These are phyloP conservation scores for Morpho deidamia DNA, from an alignment of 2,888 invertebrate species.

Conservation along the genomic window DNA sequence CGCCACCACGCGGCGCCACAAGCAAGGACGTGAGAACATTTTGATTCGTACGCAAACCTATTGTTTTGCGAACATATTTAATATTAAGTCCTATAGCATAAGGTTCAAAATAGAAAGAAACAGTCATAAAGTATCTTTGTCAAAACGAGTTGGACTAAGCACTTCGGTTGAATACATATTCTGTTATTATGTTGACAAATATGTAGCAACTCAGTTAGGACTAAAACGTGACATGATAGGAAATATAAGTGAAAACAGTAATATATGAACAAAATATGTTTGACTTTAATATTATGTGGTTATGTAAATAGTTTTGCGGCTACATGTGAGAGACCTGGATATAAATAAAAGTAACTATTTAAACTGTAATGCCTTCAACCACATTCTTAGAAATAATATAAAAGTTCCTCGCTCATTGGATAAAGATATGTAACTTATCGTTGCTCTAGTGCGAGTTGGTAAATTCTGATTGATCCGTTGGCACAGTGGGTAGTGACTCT, in stretches of 20 bases:
- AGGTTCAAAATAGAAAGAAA: constrained; percentile 31
- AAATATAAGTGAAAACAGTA: constrained; percentile 33
- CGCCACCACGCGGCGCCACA: constrained; percentile 43
- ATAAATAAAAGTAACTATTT: too few relatives aligned
- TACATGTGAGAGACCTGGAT: too few relatives aligned
- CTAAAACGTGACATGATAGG: constrained; percentile 31
- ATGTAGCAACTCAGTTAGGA: constrained; percentile 53
- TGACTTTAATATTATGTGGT: too few relatives aligned
- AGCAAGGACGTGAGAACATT: constrained; percentile 50
- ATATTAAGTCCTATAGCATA: constrained; percentile 30
- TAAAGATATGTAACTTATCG: too few relatives aligned
- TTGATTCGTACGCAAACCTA: constrained; percentile 32
- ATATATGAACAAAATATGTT: constrained; percentile 26
- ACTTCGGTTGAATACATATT: constrained; percentile 64
- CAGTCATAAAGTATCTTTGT: constrained; percentile 12
- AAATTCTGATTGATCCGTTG: too few relatives aligned
- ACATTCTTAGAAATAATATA: too few relatives aligned
- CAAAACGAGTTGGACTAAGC: constrained; percentile 38
- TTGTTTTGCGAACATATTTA: constrained; percentile 20
- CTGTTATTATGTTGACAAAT: constrained; percentile 67
- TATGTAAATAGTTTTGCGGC: too few relatives aligned
- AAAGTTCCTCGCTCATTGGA: too few relatives aligned
- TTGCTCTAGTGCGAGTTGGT: too few relatives aligned
- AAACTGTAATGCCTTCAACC: too few relatives aligned
- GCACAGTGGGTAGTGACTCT: too few relatives aligned